phyloP scores from a whole-genome alignment of 2,888 invertebrate species.

The Clostera curtula region DNA sequence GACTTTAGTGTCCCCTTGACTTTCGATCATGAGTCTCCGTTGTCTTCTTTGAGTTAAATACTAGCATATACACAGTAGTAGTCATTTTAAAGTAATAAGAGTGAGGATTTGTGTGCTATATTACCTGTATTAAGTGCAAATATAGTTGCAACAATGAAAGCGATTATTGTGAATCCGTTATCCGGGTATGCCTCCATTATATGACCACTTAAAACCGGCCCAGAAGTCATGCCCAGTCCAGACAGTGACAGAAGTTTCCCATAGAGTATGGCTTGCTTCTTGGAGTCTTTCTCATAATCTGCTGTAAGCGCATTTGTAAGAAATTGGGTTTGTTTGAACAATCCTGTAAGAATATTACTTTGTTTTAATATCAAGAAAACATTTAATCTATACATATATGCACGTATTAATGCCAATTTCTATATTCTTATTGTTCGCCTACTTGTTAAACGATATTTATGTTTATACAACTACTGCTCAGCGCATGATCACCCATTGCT shows the following conservation, averaged over 20 bases:
- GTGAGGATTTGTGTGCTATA: no score
- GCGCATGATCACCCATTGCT: no score
- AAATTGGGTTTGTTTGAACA: constrained; percentile 78
- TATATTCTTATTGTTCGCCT: no score
- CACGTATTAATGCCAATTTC: no score
- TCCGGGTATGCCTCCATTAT: constrained; percentile 54
- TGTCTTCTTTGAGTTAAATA: no score
- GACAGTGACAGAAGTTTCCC: constrained; percentile 75
- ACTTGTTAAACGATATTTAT: no score
- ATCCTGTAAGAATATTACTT: constrained; percentile 51
- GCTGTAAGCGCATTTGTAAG: constrained; percentile 74
- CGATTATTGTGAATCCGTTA: constrained; percentile 68
- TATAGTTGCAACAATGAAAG: constrained; percentile 26
- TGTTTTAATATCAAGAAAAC: background rate
- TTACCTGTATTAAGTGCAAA: constrained; percentile 33
- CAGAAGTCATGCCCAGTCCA: constrained; percentile 77
- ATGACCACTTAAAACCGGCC: constrained; percentile 78
- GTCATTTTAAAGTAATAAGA: no score
- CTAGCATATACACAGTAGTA: no score
- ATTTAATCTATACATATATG: no score
- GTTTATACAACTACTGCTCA: no score
- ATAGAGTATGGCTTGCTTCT: constrained; percentile 63
- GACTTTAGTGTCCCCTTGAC: no score
- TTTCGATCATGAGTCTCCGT: no score
- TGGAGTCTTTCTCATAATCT: constrained; percentile 60